Base-by-base conservation (phyloP, 2,888 invertebrate species). In the Gasteruption jaculator region DNA sequence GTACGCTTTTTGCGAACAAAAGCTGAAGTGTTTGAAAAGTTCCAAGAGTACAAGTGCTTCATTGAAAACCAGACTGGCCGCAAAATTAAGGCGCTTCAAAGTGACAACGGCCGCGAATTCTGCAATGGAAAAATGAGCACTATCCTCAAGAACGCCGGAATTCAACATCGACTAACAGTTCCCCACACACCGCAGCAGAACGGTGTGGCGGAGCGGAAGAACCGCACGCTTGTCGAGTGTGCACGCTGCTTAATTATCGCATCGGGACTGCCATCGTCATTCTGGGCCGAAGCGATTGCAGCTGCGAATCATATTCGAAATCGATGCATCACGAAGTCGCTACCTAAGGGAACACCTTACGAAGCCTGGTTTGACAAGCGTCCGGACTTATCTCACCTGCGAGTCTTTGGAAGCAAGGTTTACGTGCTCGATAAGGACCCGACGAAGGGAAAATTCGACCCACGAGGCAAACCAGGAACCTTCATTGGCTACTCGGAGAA, bases 141-240 rank as follows among this genome's bases (percentile, higher is more conserved):
- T n/a, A 35, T 42, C 16, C 26, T 38, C 22, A 42, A 31, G 12
- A 25, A 38, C 10, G 12, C 26, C 4, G 47, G 65, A 47, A 42
- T 47, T 5, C 5, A 50, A 43, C 37, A 50, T 48, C 24, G 49
- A 38, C 5, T 54, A 38, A 31, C 61, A 0, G 45, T 53, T 2
- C 35, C 59, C 0, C 45, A 58, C 24, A 58, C 49, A 5, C 62
- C 57, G 1, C 48, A 63, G 33, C 56, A 59, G 12, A 65, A 61
- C 45, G 62, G 59, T 1, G 42, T 50, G 0, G 54, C 61, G 3
- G 64, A 66, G 42, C 27, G 57, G 4, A 49, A 52, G 20, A 61
- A 61, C 16, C 41, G 56, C 1, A 63, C 59, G 2, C 35, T 62
- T 2, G 49, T 61, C 5, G 56, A 60, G n/a, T 41, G 43, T 26